Evolutionary conservation across 1,140 invertebrate species (phyloP).

Genomic region (Andricus grossulariae): DNA sequence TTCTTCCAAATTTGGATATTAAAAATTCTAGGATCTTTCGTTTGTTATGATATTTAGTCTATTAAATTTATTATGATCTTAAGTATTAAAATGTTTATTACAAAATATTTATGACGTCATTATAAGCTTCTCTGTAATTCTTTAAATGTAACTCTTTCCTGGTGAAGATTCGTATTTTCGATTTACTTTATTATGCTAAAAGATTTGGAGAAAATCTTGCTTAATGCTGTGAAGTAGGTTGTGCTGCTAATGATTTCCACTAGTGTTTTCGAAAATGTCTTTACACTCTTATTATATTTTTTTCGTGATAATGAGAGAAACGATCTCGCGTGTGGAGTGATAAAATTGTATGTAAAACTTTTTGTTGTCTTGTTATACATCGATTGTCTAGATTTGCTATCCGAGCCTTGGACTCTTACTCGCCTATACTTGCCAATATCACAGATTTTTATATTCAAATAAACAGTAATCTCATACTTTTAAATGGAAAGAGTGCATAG

Average conservation of each 20-base stretch:
- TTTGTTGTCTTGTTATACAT: not conserved
- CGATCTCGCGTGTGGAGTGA: constrained; percentile 16
- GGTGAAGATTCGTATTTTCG: constrained; percentile 2
- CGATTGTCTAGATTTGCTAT: not conserved
- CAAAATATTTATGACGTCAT: not conserved
- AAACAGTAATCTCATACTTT: not conserved
- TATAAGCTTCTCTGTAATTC: not conserved
- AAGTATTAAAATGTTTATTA: not conserved
- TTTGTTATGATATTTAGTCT: no score
- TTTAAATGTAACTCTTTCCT: constrained; percentile 26
- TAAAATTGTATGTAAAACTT: not conserved
- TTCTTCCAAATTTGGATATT: not conserved
- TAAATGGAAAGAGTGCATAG: not conserved
- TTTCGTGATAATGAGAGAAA: constrained; percentile 23
- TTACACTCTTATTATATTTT: not conserved
- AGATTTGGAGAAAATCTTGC: constrained; percentile 23
- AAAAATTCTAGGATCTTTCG: no score
- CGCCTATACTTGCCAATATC: not conserved
- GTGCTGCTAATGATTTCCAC: constrained; percentile 28
- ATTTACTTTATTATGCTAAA: constrained; percentile 29
- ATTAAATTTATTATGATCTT: no score
- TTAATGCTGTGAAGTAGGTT: constrained; percentile 31
- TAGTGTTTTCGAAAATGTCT: constrained; percentile 18
- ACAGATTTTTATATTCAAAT: not conserved
- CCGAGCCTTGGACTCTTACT: not conserved